Evolutionary conservation across 2,797 vertebrate genomes (phyloP).

Genomic region (Decapterus maruadsi): DNA sequence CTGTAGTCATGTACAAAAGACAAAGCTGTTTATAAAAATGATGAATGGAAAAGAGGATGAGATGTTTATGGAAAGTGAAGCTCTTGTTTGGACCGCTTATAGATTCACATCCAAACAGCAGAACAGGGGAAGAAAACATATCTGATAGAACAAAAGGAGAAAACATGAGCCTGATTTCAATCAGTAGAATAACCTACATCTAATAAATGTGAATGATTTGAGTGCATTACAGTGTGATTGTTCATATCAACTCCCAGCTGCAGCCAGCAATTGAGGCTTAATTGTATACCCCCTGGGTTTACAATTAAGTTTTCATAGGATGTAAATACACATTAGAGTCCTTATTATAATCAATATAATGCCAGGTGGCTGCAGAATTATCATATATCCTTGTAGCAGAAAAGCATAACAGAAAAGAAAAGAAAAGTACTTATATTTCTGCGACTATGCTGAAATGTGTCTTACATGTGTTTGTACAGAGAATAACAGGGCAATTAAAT

Average conservation of each 20-base stretch:
- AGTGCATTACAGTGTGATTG: not conserved
- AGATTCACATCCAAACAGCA: constrained; percentile 38
- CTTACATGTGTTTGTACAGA: not conserved
- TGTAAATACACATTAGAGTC: not conserved
- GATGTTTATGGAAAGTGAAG: constrained; percentile 43
- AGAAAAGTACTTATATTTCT: not conserved
- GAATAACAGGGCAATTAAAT: not conserved
- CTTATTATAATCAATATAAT: not conserved
- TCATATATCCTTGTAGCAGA: not conserved
- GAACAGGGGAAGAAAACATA: not conserved
- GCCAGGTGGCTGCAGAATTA: not conserved
- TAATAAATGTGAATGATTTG: constrained; percentile 17
- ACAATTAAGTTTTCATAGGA: not conserved
- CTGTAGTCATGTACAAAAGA: not conserved
- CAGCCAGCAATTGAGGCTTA: not conserved
- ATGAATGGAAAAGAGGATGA: constrained; percentile 23
- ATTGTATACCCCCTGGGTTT: not conserved
- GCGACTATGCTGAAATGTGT: not conserved
- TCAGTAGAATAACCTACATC: not conserved
- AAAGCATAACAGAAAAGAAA: not conserved
- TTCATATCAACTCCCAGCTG: constrained; percentile 6
- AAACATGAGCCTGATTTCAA: constrained; percentile 17
- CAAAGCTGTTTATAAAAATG: constrained; percentile 6
- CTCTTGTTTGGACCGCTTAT: constrained; percentile 29
- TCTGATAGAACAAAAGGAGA: constrained; percentile 28